Base-by-base conservation (phyloP, 2,797 vertebrate genomes). In the Vipera latastei region DNA sequence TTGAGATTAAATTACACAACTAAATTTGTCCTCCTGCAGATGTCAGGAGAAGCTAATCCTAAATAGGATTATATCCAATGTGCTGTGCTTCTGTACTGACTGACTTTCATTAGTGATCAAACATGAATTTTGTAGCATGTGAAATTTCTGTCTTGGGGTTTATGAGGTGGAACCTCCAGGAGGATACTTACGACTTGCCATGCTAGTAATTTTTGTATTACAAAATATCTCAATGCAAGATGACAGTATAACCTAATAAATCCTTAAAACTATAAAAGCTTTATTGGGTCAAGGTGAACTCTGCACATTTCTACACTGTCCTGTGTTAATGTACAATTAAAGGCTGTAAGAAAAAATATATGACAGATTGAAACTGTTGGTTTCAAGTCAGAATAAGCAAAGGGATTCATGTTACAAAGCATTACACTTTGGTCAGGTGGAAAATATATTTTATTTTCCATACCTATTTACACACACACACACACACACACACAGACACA, bases 111-210 rank as follows among this genome's bases (percentile, higher is more conserved):
- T 88, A 89, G n/a, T 73, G 73, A 90, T 59, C 83, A 85, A 65
- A 55, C 26, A 92, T 91, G 92, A 59, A 88, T 91, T 94, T 88
- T 93, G 86, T 93, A 38, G 28, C 26, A 51, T 32, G 61, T 94
- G 73, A 89, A 56, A 91, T 95, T 88, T 89, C 86, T 87, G 90
- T 85, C 93, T 63, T 3, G 38, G 59, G 57, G n/a, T 96, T 89
- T 88, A 89, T 94, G 91, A 87, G 91, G 91, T 92, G 48, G 92
- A 88, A 94, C 86, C 88, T 95, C 93, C 92, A 92, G 26, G 25
- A 56, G 93, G 95, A 88, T 94, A 73, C 94, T 96, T 95, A 92
- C 91, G 95, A 93, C 94, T 96, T 97, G 94, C 93, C 92, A 93
- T 93, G 88, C 90, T 92, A 90, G 94, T 95, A 95, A 96, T 95